Evolutionary conservation across 1,140 invertebrate genomes (phyloP), one percentile per base, ranked within the genome.

Genomic region (Liolophura sinensis): DNA sequence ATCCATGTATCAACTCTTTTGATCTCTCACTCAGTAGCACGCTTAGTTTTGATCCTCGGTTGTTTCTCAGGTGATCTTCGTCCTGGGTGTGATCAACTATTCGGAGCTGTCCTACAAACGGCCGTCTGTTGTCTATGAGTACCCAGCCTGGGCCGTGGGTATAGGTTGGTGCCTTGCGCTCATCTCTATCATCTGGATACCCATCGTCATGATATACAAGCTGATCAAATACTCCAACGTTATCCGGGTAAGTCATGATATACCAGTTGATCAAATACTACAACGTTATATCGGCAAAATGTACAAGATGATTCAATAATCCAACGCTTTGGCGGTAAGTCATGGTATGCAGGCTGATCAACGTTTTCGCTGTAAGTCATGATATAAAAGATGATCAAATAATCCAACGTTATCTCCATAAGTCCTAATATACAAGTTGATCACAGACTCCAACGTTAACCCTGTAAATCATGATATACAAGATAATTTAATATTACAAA

Each of bases 61-160:
- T 16, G 47, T 59, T 60, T 70, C 74, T 1, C 65, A 79, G 76
- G 67, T 57, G 40, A 73, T 78, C 3, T 80, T 80, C 60, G 59
- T 74, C 0, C 64, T 80, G 68, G 76, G 76, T 67, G 92, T 91
- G 89, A 88, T 93, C 25, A 90, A 93, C 73, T 93, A 93, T 75
- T 90, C 76, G 1, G 78, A 82, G 54, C 57, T 82, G 51, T 74
- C 72, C 14, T 82, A 82, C 62, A 67, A 27, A 12, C 61, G 73
- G 20, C 73, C 75, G 18, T 68, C 60, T 15, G 67, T 67, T 1
- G 63, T 46, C 0, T 81, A 86, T 27, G 48, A 62, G 0, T 90
- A 89, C 76, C 90, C 90, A 0, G 57, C 70, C 4, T 90, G 89
- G 89, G 88, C 88, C 1, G 79, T 88, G 16, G 66, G 55, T 1